Base-by-base conservation (phyloP, 1,140 invertebrate genomes). In the Frieseomelitta varia region DNA sequence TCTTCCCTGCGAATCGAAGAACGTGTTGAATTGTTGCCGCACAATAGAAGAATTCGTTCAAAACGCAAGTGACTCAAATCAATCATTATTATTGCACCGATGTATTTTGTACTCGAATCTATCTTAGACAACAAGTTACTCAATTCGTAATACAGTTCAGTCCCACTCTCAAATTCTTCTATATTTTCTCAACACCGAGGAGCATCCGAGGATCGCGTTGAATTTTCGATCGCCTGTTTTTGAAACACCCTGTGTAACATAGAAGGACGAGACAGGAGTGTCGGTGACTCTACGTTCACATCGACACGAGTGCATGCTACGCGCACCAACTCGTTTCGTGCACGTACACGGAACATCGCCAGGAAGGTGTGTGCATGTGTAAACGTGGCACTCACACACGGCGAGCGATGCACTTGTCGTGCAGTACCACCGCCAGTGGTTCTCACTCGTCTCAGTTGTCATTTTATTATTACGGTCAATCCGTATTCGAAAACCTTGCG, bases 231-330 rank as follows among this genome's bases (percentile, higher is more conserved):
- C 61, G 15, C 11, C 14, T 24, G 30, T 21, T 72, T 78, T 78
- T 84, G 81, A 21, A 79, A 21, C 81, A 63, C 55, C 81, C 67
- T 79, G 81, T 84, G 71, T 10, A 76, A 51, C 69, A 61, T 85
- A 81, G 85, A 85, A 90, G 81, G 81, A 86, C 75, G 86, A 88
- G 89, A n/a, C 78, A 86, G 89, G 85, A 85, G 89, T 81, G 90
- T 88, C 90, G 90, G 88, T 87, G 90, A 84, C 85, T 91, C 76
- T 84, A 91, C 90, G 84, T 85, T 87, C 90, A 85, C 90, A 90
- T 79, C 81, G 78, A 47, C 84, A 34, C 68, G 30, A n/a, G 21
- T 55, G 58, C 75, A 56, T 69, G n/a, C 58, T 55, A 80, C 65
- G 34, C 56, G 69, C 55, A 34, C 27, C 19, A 10, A 24, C n/a